Conservation (phyloP, 2,888 invertebrate species). For the Meandrusa payeni region DNA sequence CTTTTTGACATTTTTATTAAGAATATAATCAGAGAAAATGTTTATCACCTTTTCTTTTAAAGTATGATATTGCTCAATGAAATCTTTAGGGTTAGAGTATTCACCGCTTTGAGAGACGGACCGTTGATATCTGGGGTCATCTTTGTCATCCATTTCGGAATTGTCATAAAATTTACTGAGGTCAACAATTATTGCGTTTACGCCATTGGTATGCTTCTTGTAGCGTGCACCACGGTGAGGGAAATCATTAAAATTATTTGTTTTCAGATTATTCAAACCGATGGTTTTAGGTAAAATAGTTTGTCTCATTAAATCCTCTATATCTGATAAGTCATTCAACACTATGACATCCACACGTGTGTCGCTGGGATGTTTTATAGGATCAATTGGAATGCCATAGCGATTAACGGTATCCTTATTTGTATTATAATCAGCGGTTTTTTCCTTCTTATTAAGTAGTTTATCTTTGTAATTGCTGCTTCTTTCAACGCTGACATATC, state of each 20-base stretch:
- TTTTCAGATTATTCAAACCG: conserved; percentile 1
- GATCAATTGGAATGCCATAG: no score
- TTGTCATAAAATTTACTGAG: conserved; percentile 8
- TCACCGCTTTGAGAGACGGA: neutral
- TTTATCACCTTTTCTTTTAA: conserved; percentile 15
- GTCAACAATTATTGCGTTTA: conserved; percentile 5
- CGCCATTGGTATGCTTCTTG: neutral
- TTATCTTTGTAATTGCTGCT: no score
- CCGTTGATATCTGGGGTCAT: neutral
- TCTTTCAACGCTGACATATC: no score
- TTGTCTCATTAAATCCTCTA: conserved; percentile 9
- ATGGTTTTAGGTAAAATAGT: conserved; percentile 1
- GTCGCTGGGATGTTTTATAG: neutral
- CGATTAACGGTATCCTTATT: no score
- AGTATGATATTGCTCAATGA: neutral
- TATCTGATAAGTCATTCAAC: conserved; percentile 16
- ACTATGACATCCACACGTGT: conserved; percentile 14
- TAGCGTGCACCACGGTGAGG: neutral
- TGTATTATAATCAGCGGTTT: no score
- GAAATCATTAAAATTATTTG: neutral
- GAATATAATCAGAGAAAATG: conserved; percentile 1
- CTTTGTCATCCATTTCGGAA: neutral
- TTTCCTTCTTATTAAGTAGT: no score
- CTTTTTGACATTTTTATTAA: neutral
- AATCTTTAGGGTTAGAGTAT: conserved; percentile 9